phyloP scores from a whole-genome alignment of 2,888 invertebrate species.

The Margaritifera margaritifera region DNA sequence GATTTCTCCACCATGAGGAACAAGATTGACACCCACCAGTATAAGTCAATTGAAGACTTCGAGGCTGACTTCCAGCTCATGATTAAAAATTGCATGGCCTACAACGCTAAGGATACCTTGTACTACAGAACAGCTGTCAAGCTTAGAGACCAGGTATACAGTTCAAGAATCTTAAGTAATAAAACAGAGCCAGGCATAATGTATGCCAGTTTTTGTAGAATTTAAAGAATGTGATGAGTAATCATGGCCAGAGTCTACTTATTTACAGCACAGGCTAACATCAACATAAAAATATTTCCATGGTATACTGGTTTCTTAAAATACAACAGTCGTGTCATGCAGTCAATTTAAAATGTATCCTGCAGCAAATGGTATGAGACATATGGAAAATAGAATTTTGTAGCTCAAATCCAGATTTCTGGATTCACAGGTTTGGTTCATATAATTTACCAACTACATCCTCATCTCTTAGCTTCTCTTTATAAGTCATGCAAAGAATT shows the following conservation, averaged over 20 bases:
- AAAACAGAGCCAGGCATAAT: background rate
- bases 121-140: slow-evolving; percentile 92
- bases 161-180: background rate
- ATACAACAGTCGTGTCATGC: background rate
- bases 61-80: slow-evolving; percentile 95
- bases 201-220: slow-evolving; percentile 1
- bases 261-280: background rate
- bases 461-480: too few species aligned
- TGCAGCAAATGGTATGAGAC: too few species aligned
- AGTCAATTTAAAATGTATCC: too few species aligned
- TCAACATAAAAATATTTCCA: background rate
- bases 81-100: slow-evolving; percentile 94
- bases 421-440: too few species aligned
- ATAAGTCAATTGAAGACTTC: slow-evolving; percentile 81
- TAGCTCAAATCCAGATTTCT: too few species aligned
- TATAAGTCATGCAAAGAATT: too few species aligned
- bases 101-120: slow-evolving; percentile 95
- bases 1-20: slow-evolving; percentile 89
- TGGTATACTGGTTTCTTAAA: background rate
- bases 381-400: too few species aligned
- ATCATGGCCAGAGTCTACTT: background rate
- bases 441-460: too few species aligned
- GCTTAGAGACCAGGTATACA: slow-evolving; percentile 83
- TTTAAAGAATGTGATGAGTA: background rate
- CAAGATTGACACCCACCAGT: slow-evolving; percentile 73